A percentile compares a stretch with the other conserved stretches of the same genome.
Evolutionary conservation across 2,113 vertebrate genomes (phyloP).

Genomic region (Bombycilla garrulus): DNA sequence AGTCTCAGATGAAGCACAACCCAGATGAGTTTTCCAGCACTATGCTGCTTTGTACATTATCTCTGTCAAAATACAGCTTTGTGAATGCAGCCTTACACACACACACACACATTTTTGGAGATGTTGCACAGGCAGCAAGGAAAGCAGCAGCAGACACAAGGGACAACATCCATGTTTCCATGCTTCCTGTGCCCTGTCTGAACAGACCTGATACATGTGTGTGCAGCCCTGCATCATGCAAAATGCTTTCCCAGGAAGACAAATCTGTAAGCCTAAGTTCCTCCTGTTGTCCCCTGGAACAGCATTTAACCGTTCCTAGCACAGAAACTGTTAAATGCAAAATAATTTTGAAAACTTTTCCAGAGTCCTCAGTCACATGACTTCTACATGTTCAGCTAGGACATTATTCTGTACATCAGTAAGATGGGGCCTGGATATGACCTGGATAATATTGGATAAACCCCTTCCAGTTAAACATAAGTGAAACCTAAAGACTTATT

Average conservation of each 20-base stretch:
- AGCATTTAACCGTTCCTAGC: not conserved
- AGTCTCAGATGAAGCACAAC: conserved; percentile 37
- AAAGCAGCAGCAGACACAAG: not conserved
- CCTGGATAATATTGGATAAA: not conserved
- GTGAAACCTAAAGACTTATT: not conserved
- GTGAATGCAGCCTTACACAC: not conserved
- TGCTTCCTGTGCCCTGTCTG: not conserved
- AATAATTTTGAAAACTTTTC: not conserved
- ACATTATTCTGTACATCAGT: not conserved
- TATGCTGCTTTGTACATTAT: conserved; percentile 21
- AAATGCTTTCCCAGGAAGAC: not conserved
- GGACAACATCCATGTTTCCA: not conserved
- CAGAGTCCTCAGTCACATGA: not conserved
- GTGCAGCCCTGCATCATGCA: not conserved
- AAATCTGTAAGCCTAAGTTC: not conserved
- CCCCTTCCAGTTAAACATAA: not conserved
- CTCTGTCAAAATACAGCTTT: not conserved
- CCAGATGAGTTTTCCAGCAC: conserved; percentile 8
- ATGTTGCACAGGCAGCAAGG: not conserved
- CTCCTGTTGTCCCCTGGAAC: not conserved
- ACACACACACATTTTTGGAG: not conserved
- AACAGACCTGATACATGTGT: accelerated
- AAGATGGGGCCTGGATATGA: not conserved
- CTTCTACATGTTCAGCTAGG: not conserved
- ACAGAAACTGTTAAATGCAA: not conserved